These are phyloP conservation scores for Zaprionus vittiger DNA, from an alignment of 1,140 invertebrate species.

Conservation along the genomic window DNA sequence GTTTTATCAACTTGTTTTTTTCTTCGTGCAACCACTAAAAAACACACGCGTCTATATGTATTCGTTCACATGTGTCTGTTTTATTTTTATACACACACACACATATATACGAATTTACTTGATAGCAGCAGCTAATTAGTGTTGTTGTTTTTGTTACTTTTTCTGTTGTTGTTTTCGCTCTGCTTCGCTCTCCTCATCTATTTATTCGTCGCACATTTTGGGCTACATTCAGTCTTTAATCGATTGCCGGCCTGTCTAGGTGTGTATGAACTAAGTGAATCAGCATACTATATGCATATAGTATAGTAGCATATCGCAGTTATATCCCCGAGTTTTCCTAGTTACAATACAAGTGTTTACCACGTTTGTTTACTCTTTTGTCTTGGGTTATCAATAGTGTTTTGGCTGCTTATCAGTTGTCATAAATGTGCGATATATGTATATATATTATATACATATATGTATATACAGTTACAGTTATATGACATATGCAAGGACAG, in stretches of 20 bases:
- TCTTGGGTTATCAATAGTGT: slow-evolving; percentile 20
- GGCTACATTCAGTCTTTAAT: slow-evolving; percentile 60
- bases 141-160: slow-evolving; percentile 45
- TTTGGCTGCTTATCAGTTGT: slow-evolving; percentile 15
- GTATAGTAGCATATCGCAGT: not conserved
- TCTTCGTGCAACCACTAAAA: slow-evolving; percentile 15
- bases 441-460: not conserved
- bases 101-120: slow-evolving; percentile 32
- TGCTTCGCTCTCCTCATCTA: slow-evolving; percentile 41
- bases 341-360: not conserved
- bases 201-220: slow-evolving; percentile 40
- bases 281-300: slow-evolving; percentile 17
- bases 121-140: slow-evolving; percentile 68
- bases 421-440: not conserved
- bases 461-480: not conserved
- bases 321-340: not conserved
- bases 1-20: slow-evolving; percentile 75
- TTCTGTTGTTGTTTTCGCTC: slow-evolving; percentile 10
- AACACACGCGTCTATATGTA: slow-evolving; percentile 11
- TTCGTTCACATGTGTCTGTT: slow-evolving; percentile 58
- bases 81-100: slow-evolving; percentile 63
- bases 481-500: not conserved
- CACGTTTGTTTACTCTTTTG: slow-evolving; percentile 8
- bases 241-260: slow-evolving; percentile 71
- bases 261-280: slow-evolving; percentile 52